Evolutionary conservation across 1,140 invertebrate genomes (phyloP).

Genomic region (Harlomillsia oculata): DNA sequence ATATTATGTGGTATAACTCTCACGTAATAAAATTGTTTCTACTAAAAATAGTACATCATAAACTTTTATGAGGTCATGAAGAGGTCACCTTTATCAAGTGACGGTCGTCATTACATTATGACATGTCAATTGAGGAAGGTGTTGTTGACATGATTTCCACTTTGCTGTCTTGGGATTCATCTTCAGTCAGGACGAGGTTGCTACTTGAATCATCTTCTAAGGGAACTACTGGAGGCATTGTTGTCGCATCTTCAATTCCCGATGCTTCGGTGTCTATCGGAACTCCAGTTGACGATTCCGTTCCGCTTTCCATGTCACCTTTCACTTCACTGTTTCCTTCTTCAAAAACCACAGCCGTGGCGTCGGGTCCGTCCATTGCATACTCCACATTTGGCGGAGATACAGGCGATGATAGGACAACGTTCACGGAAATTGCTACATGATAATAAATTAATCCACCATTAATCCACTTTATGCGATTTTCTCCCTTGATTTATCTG

Average conservation of each 20-base stretch:
- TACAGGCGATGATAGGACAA: too few relatives aligned
- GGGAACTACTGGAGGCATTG: background rate
- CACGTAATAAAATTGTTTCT: too few relatives aligned
- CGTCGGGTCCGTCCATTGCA: conserved; percentile 1
- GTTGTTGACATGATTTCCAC: background rate
- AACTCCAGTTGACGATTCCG: background rate
- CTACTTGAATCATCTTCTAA: background rate
- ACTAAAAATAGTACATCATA: too few relatives aligned
- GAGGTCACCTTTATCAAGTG: too few relatives aligned
- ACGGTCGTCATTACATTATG: background rate
- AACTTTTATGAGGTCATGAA: too few relatives aligned
- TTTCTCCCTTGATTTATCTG: too few relatives aligned
- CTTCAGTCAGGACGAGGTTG: background rate
- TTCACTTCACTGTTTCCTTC: conserved; percentile 1
- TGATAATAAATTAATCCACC: too few relatives aligned
- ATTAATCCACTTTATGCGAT: too few relatives aligned
- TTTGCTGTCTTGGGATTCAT: background rate
- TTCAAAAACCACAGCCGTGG: conserved; percentile 4
- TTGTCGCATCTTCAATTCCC: background rate
- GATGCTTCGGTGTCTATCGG: background rate
- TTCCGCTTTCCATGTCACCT: background rate
- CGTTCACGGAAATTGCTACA: too few relatives aligned
- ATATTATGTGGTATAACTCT: too few relatives aligned
- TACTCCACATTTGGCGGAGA: conserved; percentile 3
- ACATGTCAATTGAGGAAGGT: conserved; percentile 2